Conservation (phyloP, 2,888 invertebrate genomes). For the Schizaphis graminum region DNA sequence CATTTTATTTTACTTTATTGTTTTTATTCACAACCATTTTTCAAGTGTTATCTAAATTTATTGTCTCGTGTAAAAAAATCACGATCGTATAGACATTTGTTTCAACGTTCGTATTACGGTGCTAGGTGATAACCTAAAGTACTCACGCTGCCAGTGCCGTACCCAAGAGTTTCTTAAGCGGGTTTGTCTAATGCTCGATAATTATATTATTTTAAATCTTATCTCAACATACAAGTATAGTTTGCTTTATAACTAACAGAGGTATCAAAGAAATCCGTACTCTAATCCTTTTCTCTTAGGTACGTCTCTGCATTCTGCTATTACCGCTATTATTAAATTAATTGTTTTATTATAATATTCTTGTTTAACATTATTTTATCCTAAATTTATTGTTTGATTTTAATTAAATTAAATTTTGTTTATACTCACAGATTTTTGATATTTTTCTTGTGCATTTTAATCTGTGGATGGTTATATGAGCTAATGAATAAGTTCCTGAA, state of each 20-base stretch:
- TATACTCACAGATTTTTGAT: conserved; percentile 45
- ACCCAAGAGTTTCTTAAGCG: not conserved
- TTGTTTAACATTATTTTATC: not conserved
- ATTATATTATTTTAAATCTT: not conserved
- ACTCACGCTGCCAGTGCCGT: not conserved
- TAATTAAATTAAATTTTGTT: not conserved
- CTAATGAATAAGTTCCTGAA: conserved; percentile 41
- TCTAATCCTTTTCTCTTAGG: not conserved
- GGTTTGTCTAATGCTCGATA: not conserved
- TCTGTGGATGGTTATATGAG: not conserved
- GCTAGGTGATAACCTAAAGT: not conserved
- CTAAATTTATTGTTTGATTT: not conserved
- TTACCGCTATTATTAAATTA: not conserved
- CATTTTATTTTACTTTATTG: not conserved
- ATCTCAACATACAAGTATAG: not conserved
- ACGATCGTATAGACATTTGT: not conserved
- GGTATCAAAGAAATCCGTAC: no score
- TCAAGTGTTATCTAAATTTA: not conserved
- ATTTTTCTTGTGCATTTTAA: conserved; percentile 42
- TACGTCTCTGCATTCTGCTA: not conserved
- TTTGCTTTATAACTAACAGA: not conserved
- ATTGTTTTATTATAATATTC: not conserved
- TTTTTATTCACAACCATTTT: not conserved
- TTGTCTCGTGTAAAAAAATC: not conserved
- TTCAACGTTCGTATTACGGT: not conserved